phyloP scores from a whole-genome alignment of 2,888 invertebrate species.

The Troglohyphantes excavatus region DNA sequence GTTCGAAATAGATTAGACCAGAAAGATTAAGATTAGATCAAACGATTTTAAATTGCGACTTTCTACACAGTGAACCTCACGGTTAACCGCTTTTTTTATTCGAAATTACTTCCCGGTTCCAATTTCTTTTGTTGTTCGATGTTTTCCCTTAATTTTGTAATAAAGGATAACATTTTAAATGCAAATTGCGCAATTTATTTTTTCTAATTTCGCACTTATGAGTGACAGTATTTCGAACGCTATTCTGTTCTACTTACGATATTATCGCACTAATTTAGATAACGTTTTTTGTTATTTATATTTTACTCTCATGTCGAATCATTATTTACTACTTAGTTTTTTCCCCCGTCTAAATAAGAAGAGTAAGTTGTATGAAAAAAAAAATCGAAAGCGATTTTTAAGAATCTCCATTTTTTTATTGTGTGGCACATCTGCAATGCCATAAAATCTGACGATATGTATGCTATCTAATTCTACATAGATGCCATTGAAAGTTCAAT shows the following conservation, averaged over 20 bases:
- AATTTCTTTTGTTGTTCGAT: neutral
- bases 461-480: too few relatives aligned
- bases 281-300: neutral
- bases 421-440: too few relatives aligned
- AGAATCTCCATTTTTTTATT: too few relatives aligned
- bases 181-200: conserved; percentile 20
- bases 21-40: neutral
- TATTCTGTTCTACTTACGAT: neutral
- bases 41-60: neutral
- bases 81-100: neutral
- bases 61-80: conserved; percentile 21
- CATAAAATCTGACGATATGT: too few relatives aligned
- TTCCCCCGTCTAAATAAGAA: too few relatives aligned
- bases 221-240: neutral
- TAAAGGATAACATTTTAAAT: conserved; percentile 18
- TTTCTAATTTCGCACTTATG: neutral
- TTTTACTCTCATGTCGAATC: neutral
- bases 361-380: too few relatives aligned
- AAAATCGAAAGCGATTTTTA: too few relatives aligned
- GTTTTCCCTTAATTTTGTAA: conserved; percentile 17
- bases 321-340: too few relatives aligned
- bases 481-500: too few relatives aligned
- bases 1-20: conserved; percentile 11
- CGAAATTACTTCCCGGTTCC: neutral
- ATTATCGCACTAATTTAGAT: neutral